These are phyloP conservation scores for Cynopterus brachyotis DNA, from an alignment of 2,113 vertebrate species.

Conservation along the genomic window DNA sequence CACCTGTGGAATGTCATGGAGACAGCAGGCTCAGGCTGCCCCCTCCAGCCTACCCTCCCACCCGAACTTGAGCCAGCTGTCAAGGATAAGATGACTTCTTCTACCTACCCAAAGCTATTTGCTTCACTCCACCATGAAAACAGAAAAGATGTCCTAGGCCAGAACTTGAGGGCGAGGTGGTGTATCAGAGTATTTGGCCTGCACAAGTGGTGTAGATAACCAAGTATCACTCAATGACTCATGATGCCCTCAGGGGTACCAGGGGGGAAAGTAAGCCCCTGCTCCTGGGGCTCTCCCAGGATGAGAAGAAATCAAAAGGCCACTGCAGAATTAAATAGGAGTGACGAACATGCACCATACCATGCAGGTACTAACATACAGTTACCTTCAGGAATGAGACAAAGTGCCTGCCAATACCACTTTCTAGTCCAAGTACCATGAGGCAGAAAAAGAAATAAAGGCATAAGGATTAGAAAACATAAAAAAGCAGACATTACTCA, in stretches of 20 bases:
- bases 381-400: background rate
- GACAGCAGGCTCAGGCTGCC: background rate
- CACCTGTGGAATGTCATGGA: conserved; percentile 84
- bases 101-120: background rate
- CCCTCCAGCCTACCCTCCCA: too few relatives aligned
- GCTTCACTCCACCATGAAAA: background rate
- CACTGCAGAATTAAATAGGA: background rate
- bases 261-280: background rate
- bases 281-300: too few relatives aligned
- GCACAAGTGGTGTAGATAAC: background rate
- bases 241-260: background rate
- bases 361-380: fast-evolving
- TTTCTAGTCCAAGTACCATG: background rate
- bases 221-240: background rate
- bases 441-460: background rate
- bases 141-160: background rate
- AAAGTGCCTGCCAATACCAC: background rate
- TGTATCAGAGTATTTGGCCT: too few relatives aligned
- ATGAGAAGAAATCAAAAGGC: background rate
- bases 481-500: background rate
- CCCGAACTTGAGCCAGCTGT: fast-evolving
- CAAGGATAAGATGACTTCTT: background rate
- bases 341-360: background rate
- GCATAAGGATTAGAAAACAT: background rate
- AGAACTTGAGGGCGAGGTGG: background rate